Conservation (phyloP, 2,113 vertebrate species). For the Spermophilus dauricus region DNA sequence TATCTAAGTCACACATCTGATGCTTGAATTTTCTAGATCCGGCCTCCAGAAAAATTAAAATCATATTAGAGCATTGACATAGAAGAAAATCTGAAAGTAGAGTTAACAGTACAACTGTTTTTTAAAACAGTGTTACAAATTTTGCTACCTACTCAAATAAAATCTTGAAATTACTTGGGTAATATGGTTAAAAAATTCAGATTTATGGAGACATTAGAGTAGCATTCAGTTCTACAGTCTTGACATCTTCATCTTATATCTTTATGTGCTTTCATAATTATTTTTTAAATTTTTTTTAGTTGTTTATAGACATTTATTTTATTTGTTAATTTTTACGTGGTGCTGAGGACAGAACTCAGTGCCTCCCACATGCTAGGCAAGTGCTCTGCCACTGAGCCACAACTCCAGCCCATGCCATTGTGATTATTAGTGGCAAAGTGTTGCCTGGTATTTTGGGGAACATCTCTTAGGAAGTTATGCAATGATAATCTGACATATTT, state of each 20-base stretch:
- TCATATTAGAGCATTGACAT: not conserved
- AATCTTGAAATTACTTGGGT: not conserved
- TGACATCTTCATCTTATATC: not conserved
- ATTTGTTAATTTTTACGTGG: too few relatives aligned
- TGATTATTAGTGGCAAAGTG: not conserved
- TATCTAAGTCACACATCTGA: not conserved
- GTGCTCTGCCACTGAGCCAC: too few relatives aligned
- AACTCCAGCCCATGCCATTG: too few relatives aligned
- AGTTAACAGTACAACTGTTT: not conserved
- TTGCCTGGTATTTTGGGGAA: not conserved
- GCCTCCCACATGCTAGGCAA: too few relatives aligned
- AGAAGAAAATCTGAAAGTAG: not conserved
- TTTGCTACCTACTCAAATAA: not conserved
- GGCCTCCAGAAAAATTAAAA: slow-evolving; percentile 26
- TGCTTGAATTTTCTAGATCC: not conserved
- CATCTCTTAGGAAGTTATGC: not conserved
- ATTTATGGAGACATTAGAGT: not conserved
- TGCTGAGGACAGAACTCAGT: too few relatives aligned
- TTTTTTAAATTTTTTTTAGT: too few relatives aligned
- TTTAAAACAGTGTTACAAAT: not conserved
- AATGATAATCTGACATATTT: not conserved
- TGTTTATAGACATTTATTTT: too few relatives aligned
- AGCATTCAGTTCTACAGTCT: not conserved
- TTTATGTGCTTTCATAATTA: not conserved
- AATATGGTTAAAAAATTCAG: not conserved